Percentiles rank a stretch among this genome's conserved stretches.
These are phyloP conservation scores for Hyperoplus immaculatus DNA, from an alignment of 2,797 vertebrate species.

Conservation along the genomic window DNA sequence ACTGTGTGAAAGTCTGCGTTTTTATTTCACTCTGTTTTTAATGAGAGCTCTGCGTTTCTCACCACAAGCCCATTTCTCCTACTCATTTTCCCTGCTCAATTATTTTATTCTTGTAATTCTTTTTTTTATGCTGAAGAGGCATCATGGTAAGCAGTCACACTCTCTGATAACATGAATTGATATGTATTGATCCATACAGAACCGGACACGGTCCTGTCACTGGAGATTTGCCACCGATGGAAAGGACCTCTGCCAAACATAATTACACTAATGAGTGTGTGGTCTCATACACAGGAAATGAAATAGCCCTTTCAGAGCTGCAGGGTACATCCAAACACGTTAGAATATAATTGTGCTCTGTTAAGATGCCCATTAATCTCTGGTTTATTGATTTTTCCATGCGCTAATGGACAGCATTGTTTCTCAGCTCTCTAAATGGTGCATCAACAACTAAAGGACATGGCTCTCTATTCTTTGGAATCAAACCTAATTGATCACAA, in stretches of 20 bases:
- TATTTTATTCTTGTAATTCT: conserved; percentile 17
- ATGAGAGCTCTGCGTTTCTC: conserved; percentile 64
- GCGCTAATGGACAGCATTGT: conserved; percentile 75
- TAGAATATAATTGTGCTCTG: conserved; percentile 69
- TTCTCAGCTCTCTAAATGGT: conserved; percentile 61
- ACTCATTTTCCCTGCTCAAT: background rate
- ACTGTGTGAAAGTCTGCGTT: conserved; percentile 53
- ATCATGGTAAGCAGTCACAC: background rate
- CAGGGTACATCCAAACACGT: conserved; percentile 60
- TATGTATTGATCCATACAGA: conserved; percentile 65
- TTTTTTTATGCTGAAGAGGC: conserved; percentile 29
- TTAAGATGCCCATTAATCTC: conserved; percentile 77
- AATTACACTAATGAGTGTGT: conserved; percentile 72
- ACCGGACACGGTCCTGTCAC: conserved; percentile 37
- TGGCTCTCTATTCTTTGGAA: conserved; percentile 52
- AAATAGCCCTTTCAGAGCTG: conserved; percentile 64
- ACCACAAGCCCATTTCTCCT: conserved; percentile 13
- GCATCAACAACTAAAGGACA: conserved; percentile 70
- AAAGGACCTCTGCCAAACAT: conserved; percentile 57
- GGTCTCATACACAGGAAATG: conserved; percentile 66
- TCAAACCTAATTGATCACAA: conserved; percentile 73
- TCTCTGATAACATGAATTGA: conserved; percentile 66
- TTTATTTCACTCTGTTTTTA: conserved; percentile 67
- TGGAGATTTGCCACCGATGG: conserved; percentile 38
- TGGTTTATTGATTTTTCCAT: conserved; percentile 66